Evolutionary conservation across 2,797 vertebrate species (phyloP), one percentile per base, ranked within the genome.

Genomic region (Falco peregrinus): DNA sequence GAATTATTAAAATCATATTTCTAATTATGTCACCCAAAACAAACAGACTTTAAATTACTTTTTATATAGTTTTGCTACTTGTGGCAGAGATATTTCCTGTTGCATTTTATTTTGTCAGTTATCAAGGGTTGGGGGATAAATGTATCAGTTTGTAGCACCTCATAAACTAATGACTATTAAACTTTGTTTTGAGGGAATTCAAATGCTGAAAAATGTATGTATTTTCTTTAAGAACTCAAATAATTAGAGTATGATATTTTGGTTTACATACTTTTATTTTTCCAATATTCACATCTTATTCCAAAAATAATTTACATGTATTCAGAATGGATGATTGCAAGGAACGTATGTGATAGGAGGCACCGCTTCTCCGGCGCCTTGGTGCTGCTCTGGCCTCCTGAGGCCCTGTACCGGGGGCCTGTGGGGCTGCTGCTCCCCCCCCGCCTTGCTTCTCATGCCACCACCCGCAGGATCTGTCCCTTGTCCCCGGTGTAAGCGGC

Each of bases 101-200:
- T 96, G 82, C 88, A 31, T 97, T 98, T 97, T 95, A 94, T 87
- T 68, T 61, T 74, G 65, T 67, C 56, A 97, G 74, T 78, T 24
- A 93, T 74, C 73, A 89, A 95, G 64, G 78, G 90, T 29, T 96
- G 70, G 86, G 71, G 83, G 97, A 81, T 97, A 97, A 97, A 97
- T 77, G 63, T 94, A 93, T 97, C 93, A 87, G 84, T 97, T 97
- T 93, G 90, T 84, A 90, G 85, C 77, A 90, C 93, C 95, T 97
- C 87, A 86, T 96, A 97, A 97, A 96, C 74, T 95, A 97, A 94
- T 96, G 87, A 14, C 84, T 93, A 83, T 95, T 96, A 95, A 96
- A 95, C 87, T 96, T 95, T 91, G 82, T 92, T 89, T 94, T 79
- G 39, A 39, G 68, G 73, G 90, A 67, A 57, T 80, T 90, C 12